phyloP scores from a whole-genome alignment of 2,113 vertebrate genomes.

The Proterorhinus semilunaris region DNA sequence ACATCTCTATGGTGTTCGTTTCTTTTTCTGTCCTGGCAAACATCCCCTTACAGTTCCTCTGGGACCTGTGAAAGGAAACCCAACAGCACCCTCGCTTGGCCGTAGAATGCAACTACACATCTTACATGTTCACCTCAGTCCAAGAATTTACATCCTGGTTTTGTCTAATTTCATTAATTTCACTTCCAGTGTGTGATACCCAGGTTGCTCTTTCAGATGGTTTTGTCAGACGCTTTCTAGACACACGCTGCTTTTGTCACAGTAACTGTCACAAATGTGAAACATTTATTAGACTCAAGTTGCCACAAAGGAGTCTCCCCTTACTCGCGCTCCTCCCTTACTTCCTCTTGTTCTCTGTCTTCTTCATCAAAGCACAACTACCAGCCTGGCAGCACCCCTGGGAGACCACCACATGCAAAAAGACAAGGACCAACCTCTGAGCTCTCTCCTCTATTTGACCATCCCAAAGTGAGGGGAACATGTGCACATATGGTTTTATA shows the following conservation, averaged over 20 bases:
- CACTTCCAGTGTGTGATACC: constrained; percentile 17
- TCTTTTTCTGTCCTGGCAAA: constrained; percentile 55
- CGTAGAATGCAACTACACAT: constrained; percentile 24
- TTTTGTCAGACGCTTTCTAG: constrained; percentile 53
- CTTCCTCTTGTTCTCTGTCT: constrained; percentile 37
- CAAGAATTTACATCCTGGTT: background rate
- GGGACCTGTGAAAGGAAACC: constrained; percentile 61
- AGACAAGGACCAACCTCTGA: constrained; percentile 20
- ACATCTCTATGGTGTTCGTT: constrained; percentile 32
- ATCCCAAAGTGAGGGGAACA: constrained; percentile 19
- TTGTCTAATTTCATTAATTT: background rate
- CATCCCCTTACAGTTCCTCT: constrained; percentile 52
- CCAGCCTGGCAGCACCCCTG: constrained; percentile 12
- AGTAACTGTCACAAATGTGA: constrained; percentile 56
- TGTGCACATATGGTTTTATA: background rate
- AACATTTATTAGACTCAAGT: constrained; percentile 61
- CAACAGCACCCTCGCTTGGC: constrained; percentile 67
- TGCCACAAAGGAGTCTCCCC: constrained; percentile 52
- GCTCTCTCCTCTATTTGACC: constrained; percentile 39
- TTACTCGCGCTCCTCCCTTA: constrained; percentile 34
- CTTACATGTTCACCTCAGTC: background rate
- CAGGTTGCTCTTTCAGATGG: constrained; percentile 27
- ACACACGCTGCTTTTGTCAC: constrained; percentile 58
- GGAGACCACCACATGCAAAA: constrained; percentile 26
- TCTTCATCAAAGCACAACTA: constrained; percentile 54